Base-by-base conservation (phyloP, 2,797 vertebrate species). In the Girardinus metallicus region DNA sequence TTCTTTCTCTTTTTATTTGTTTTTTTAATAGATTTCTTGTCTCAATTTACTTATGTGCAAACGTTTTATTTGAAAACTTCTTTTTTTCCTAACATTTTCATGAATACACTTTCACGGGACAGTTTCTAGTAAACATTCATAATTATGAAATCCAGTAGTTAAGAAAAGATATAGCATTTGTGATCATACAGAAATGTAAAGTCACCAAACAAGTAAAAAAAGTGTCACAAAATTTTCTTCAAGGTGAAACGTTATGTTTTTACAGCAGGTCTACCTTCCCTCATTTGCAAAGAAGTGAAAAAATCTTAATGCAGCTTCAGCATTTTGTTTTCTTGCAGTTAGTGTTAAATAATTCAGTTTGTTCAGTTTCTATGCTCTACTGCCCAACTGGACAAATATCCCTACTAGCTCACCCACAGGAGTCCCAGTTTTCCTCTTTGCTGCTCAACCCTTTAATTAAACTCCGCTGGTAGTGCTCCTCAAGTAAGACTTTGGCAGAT, bases 381-480 rank as follows among this genome's bases (percentile, higher is more conserved):
- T 36, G 10, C 8, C 18, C 21, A 43, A 41, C 16, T 74, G 47
- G 16, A 74, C 34, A 6, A 11, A 21, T 16, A 26, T 73, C 43
- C 77, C 6, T 74, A 2, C 75, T 44, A 51, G 46, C 13, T 75
- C 9, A 39, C 36, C 66, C 16, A 29, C 4, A 81, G 76, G 44
- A 81, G 34, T 47, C 64, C 64, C 21, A 41, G 21, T 68, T 68
- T 41, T 41, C 21, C 21, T 68, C 36, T 41, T 68, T 26, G 18
- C 64, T 68, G 36, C 16, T 34, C 31, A 36, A 9, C 16, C 18
- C 5, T 29, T 77, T 79, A 57, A 72, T 79, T 80, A 73, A 75
- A 80, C 49, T 73, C 2, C n/a, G 75, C 1, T 1, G 34, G 23
- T 60, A 74, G 2, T 11, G 9, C 10, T 79, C 47, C n/a, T 39